phyloP scores from a whole-genome alignment of 2,113 vertebrate species.

The Ammospiza nelsoni region DNA sequence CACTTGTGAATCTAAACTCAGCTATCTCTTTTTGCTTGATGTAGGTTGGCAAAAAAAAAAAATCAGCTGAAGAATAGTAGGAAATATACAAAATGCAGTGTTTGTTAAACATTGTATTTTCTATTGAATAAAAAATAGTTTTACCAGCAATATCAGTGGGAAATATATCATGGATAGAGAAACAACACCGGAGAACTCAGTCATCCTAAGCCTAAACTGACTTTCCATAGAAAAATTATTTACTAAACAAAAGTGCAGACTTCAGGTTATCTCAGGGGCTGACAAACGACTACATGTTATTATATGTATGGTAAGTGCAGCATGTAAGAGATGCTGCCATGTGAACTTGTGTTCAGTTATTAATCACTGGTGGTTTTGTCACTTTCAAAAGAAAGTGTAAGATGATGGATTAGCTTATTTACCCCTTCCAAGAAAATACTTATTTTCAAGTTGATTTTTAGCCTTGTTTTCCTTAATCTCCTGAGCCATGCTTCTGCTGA shows the following conservation, averaged over 20 bases:
- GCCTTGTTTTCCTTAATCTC: not conserved
- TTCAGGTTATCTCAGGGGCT: not conserved
- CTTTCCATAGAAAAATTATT: not conserved
- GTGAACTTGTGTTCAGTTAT: not conserved
- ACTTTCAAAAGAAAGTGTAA: not conserved
- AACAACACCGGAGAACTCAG: not conserved
- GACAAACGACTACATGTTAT: not conserved
- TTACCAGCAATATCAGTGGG: not conserved
- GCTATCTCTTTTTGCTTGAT: not conserved
- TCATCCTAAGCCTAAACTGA: not conserved
- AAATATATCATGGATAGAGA: not conserved
- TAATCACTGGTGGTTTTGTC: not conserved
- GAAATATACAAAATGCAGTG: not conserved
- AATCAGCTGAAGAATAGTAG: not conserved
- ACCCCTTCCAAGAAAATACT: not conserved
- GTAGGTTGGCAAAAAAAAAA: not conserved
- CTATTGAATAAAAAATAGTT: not conserved
- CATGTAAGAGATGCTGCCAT: not conserved
- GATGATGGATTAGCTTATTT: not conserved
- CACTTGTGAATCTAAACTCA: not conserved
- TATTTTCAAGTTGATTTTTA: not conserved
- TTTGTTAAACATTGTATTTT: not conserved
- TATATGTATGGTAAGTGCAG: not conserved
- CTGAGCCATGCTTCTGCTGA: not conserved
- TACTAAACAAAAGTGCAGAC: not conserved